Percentiles rank a stretch among this genome's conserved stretches.
Evolutionary conservation across 2,888 invertebrate genomes (phyloP).

Genomic region (Drosophila peninsularis): DNA sequence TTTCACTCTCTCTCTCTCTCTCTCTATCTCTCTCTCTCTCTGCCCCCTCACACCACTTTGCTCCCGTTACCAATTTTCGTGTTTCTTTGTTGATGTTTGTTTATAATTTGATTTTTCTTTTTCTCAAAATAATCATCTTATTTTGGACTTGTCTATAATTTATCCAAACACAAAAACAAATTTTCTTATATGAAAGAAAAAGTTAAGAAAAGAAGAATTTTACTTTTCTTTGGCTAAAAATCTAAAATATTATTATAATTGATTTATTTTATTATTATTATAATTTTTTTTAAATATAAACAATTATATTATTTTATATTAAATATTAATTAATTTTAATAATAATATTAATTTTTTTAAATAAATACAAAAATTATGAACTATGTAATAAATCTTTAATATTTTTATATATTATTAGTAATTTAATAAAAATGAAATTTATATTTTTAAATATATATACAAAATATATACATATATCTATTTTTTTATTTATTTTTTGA

Average conservation of each 20-base stretch:
- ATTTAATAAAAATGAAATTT: neutral
- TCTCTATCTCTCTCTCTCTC: neutral
- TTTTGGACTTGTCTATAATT: conserved; percentile 62
- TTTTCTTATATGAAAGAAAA: conserved; percentile 30
- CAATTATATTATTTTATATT: no score
- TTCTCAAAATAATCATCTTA: conserved; percentile 63
- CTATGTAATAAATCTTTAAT: no score
- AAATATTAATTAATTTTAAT: no score
- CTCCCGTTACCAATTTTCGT: no score
- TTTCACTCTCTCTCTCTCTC: neutral
- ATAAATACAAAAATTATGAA: no score
- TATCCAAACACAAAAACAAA: conserved; percentile 40
- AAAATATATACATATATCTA: no score
- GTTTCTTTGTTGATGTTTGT: conserved; percentile 55
- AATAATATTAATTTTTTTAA: no score
- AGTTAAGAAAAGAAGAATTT: conserved; percentile 1
- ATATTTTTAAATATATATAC: no score
- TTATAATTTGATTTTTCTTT: conserved; percentile 62
- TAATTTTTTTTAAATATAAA: no score
- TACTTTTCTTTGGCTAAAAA: neutral
- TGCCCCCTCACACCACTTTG: neutral
- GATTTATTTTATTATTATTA: no score
- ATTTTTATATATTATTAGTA: neutral
- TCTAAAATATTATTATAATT: neutral
- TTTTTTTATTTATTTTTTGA: no score